phyloP scores from a whole-genome alignment of 2,797 vertebrate genomes.

The Coendou prehensilis region DNA sequence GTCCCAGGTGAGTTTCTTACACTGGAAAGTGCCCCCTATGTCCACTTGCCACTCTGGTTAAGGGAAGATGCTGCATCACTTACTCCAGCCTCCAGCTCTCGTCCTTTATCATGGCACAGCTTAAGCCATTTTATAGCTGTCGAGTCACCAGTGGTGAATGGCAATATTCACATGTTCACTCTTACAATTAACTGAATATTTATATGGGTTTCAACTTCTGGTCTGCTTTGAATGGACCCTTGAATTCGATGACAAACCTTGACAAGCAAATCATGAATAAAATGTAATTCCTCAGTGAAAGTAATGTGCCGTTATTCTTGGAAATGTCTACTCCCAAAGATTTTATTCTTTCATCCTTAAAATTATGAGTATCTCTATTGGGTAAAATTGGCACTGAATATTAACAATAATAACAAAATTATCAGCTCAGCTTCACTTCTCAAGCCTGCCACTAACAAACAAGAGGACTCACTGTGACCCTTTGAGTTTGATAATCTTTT shows the following conservation, averaged over 20 bases:
- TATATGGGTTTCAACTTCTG: neutral
- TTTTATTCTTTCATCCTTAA: neutral
- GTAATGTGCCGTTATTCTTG: neutral
- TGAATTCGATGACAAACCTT: neutral
- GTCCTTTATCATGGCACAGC: neutral
- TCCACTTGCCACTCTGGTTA: rapidly evolving
- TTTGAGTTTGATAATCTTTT: neutral
- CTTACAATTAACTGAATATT: neutral
- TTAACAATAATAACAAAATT: neutral
- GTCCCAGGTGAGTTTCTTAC: neutral
- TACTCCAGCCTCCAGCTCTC: neutral
- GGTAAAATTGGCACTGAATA: neutral
- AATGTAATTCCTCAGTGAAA: neutral
- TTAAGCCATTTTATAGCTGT: neutral
- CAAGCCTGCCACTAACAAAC: neutral
- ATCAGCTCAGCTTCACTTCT: neutral
- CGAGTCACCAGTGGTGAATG: neutral
- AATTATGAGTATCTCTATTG: neutral
- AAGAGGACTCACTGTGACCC: neutral
- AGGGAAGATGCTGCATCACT: neutral
- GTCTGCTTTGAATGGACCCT: neutral
- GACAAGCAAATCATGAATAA: neutral
- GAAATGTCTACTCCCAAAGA: neutral
- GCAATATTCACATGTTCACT: too few relatives aligned
- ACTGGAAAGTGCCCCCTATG: neutral